Base-by-base conservation (phyloP, 2,888 invertebrate genomes). In the Incurvaria masculella region DNA sequence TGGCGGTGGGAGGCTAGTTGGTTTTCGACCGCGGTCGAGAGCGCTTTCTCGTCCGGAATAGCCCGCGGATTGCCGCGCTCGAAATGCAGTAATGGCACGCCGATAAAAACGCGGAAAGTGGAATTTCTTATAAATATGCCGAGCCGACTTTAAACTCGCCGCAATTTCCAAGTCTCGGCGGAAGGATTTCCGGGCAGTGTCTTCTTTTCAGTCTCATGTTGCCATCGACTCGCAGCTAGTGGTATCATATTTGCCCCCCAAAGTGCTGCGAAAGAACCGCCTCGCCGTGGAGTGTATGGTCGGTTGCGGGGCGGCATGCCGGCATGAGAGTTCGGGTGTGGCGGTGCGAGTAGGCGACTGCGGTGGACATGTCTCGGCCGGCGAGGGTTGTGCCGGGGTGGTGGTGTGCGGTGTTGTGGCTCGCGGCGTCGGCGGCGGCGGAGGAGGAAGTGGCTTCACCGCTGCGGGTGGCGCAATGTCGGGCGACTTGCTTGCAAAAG, bases 401-500 rank as follows among this genome's bases (percentile, higher is more conserved):
- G 23, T 23, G 23, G n/a, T 23, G 23, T 23, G 23, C 23, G 10
- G 23, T 23, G 23, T 23, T 23, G 23, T 23, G 23, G 23, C 8
- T 70, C 64, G 76, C 73, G 65, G 59, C 65, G 47, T 14, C 70
- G 64, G 76, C 73, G 65, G 59, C 65, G 47, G 83, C 82, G 56
- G 84, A 84, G 60, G 83, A 83, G 73, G 85, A 86, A 65, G 83
- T 87, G 57, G 85, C 84, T 52, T 87, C 86, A 59, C 87, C 87
- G 50, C 69, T 87, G 56, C 81, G 86, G 61, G 86, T 87, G 57
- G 87, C 87, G 57, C 86, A 87, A 61, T 87, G 87, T 68, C 73
- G 87, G 68, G 86, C 87, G 56, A 84, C 85, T 56, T 87, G 87
- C 69, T 79, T 87, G 61, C 83, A 85, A 79, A 84, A 83, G 85